A percentile compares a stretch with the other conserved stretches of the same genome.
Conservation (phyloP, 2,888 invertebrate genomes). For the Xestia xanthographa region DNA sequence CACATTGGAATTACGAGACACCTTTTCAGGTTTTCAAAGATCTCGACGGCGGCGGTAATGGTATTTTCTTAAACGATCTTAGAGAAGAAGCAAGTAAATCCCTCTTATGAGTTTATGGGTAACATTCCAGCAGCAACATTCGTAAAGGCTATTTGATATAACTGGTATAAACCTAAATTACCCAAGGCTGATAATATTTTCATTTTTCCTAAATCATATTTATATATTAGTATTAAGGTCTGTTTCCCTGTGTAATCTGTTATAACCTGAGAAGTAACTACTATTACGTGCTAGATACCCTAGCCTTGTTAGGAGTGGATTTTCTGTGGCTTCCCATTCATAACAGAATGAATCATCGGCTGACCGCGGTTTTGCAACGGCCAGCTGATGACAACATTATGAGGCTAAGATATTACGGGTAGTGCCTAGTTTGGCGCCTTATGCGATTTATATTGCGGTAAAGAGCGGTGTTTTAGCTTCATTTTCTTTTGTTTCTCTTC, state of each 20-base stretch:
- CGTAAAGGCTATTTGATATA: not conserved
- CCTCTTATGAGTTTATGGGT: not conserved
- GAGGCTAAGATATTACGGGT: constrained; percentile 51
- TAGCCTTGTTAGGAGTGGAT: constrained; percentile 33
- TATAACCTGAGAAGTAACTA: not conserved
- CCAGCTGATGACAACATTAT: constrained; percentile 62
- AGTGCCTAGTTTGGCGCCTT: constrained; percentile 48
- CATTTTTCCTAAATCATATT: too few species aligned
- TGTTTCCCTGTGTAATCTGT: not conserved
- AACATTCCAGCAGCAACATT: not conserved
- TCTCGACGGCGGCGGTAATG: not conserved
- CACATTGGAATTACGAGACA: not conserved
- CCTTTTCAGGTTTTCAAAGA: not conserved
- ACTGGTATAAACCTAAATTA: too few species aligned
- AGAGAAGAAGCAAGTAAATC: not conserved
- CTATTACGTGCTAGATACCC: not conserved
- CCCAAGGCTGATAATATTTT: too few species aligned
- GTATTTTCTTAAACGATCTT: not conserved
- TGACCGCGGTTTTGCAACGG: constrained; percentile 64
- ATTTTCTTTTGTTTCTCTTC: constrained; percentile 44
- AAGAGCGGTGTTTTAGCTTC: constrained; percentile 24
- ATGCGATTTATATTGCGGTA: constrained; percentile 43
- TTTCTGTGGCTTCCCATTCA: constrained; percentile 42
- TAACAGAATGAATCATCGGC: constrained; percentile 60
- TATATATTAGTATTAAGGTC: too few species aligned